Evolutionary conservation across 2,113 vertebrate species (phyloP).

Genomic region (Bagarius yarrelli): DNA sequence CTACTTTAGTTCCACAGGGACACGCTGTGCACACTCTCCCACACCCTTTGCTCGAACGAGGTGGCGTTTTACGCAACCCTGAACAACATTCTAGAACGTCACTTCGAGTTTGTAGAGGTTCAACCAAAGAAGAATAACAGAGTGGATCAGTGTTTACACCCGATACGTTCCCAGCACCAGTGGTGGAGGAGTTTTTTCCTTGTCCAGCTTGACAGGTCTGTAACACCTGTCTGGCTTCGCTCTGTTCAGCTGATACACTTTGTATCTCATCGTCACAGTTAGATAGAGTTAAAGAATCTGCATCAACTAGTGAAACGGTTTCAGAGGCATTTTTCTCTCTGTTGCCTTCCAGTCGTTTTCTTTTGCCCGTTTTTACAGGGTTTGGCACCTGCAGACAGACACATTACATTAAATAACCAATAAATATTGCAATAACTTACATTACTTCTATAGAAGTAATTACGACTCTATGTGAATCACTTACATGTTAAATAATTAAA

Average conservation of each 20-base stretch:
- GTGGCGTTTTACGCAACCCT: conserved; percentile 37
- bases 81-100: background rate
- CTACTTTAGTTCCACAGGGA: conserved; percentile 56
- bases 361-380: conserved; percentile 28
- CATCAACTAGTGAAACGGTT: background rate
- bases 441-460: background rate
- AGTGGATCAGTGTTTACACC: background rate
- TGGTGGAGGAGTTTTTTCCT: background rate
- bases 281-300: background rate
- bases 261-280: background rate
- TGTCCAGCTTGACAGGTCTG: conserved; percentile 12
- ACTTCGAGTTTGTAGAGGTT: background rate
- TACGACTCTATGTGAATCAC: background rate
- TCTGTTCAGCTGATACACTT: background rate
- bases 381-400: conserved; percentile 33
- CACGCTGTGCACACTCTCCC: conserved; percentile 58
- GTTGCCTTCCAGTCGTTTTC: conserved; percentile 23
- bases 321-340: background rate
- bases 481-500: too few relatives aligned
- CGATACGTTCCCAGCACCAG: background rate
- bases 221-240: background rate
- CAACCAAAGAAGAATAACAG: background rate
- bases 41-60: conserved; percentile 43
- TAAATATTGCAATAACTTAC: background rate
- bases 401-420: background rate